phyloP scores from a whole-genome alignment of 2,113 vertebrate species.

The Amazona guildingii region DNA sequence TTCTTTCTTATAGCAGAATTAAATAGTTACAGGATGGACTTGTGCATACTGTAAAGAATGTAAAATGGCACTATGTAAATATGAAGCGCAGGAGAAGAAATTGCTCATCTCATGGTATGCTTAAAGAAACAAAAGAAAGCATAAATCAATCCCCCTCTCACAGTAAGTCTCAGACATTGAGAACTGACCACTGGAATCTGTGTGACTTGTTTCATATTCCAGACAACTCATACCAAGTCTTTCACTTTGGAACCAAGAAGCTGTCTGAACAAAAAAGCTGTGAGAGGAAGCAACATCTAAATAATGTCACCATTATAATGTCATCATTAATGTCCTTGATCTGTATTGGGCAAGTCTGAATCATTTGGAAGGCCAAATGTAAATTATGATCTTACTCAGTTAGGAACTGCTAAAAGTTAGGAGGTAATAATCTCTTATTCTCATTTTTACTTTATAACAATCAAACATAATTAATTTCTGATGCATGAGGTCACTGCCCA shows the following conservation, averaged over 20 bases:
- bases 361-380: background rate
- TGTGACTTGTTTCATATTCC: background rate
- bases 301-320: background rate
- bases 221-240: background rate
- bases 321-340: background rate
- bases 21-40: background rate
- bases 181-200: background rate
- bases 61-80: background rate
- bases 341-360: background rate
- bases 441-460: background rate
- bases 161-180: background rate
- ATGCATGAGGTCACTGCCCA: background rate
- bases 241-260: background rate
- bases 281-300: background rate
- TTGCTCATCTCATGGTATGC: background rate
- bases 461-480: background rate
- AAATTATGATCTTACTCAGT: background rate
- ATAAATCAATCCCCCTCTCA: background rate
- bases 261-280: background rate
- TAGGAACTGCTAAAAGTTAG: background rate
- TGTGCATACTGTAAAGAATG: background rate
- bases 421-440: background rate
- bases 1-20: background rate
- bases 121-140: background rate
- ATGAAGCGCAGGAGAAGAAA: background rate